Evolutionary conservation across 2,113 vertebrate species (phyloP), one percentile per base, ranked within the genome.

Genomic region (Vulpes vulpes): DNA sequence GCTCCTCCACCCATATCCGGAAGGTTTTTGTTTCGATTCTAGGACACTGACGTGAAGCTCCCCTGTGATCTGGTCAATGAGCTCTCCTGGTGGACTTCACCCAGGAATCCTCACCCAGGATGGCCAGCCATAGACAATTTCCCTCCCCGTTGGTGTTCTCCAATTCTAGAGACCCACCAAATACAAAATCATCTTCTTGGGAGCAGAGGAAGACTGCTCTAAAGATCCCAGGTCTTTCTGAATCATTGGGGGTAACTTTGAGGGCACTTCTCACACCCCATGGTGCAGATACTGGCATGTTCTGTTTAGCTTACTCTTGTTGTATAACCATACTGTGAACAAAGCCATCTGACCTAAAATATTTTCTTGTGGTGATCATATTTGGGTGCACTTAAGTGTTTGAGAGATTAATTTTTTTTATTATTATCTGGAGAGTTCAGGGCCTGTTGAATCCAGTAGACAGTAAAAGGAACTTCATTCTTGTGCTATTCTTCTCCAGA

Each of bases 351-450:
- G 73, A 23, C 25, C 20, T 16, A 16, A 88, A 59, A n/a, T 65
- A 60, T 22, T 59, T 60, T 30, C 57, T 30, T 79, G 49, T 35
- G 60, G 35, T 27, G 25, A 74, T 17, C 89, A 49, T 74, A 25
- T 92, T 65, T 73, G 15, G 27, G 60, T 82, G 32, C 65, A 11
- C 12, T 43, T 57, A 62, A 32, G 55, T 51, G 35, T 65, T 59
- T 55, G 78, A 60, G 83, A 74, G n/a, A 92, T 78, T 6, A 82
- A 71, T 30, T 89, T 53, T 78, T 23, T 51, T 43, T 43, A 43
- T 89, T 90, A 38, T 96, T 65, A 49, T 71, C 73, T 51, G 49
- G 73, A 78, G 59, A 74, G 64, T 95, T 97, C 91, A 65, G 43
- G 30, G 57, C 65, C 60, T 88, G 6, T 65, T 82, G 91, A 95